These are phyloP conservation scores for Adelognathus sp. DNA, from an alignment of 2,888 invertebrate genomes.

Conservation along the genomic window DNA sequence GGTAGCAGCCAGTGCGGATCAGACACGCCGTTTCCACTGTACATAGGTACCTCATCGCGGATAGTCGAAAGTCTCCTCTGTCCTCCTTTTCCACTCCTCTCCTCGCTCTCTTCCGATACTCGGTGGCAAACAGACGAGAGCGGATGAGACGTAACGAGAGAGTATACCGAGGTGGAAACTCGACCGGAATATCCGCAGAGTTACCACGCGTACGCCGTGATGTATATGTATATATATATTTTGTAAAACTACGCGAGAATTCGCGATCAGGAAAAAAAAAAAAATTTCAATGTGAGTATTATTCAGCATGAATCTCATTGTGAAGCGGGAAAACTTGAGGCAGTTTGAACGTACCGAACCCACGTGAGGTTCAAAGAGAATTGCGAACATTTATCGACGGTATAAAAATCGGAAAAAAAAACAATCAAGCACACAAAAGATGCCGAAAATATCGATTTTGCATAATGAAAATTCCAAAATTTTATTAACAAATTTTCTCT, in stretches of 20 bases:
- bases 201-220: not conserved
- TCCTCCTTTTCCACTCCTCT: not conserved
- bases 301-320: too few species aligned
- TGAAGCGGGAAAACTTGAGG: too few species aligned
- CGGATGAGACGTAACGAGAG: constrained; percentile 56
- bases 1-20: constrained; percentile 33
- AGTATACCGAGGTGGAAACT: constrained; percentile 30
- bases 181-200: constrained; percentile 36
- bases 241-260: constrained; percentile 13
- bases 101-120: constrained; percentile 51
- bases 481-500: not conserved
- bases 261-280: too few species aligned
- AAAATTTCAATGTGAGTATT: too few species aligned
- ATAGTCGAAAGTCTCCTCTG: constrained; percentile 4
- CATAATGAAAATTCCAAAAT: too few species aligned
- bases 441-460: too few species aligned
- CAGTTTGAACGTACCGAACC: constrained; percentile 54
- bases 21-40: constrained; percentile 21
- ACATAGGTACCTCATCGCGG: constrained; percentile 24
- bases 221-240: constrained; percentile 1
- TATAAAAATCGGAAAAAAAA: too few species aligned
- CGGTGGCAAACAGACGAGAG: constrained; percentile 53
- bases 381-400: not conserved
- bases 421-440: too few species aligned
- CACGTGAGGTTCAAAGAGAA: not conserved